Base-by-base conservation (phyloP, 92 coral and sea anemone species). In the Meandrina meandrites region DNA sequence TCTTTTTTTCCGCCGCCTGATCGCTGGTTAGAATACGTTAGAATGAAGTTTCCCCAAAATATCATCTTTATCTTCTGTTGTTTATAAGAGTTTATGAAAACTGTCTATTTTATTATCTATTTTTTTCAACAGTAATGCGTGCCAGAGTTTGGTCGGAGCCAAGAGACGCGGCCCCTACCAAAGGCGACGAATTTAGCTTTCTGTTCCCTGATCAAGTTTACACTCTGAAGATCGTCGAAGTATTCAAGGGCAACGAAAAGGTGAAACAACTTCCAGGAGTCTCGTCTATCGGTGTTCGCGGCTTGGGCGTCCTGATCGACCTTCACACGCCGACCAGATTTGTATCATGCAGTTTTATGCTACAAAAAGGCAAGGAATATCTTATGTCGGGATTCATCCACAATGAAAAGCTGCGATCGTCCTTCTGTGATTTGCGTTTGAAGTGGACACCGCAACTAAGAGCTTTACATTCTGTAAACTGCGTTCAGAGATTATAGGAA, bases 141-240 rank as follows among this genome's bases (percentile, higher is more conserved):
- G 84, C 76, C 56, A 81, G 53, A 67, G 45, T 81, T 42, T 64
- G 66, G 24, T 62, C 84, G 24, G 84, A 73, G n/a, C 84, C 84
- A 21, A 37, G 53, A 42, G 60, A 81, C 21, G 84, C 66, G 40
- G 76, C 24, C 48, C 66, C 57, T 0, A 18, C 53, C 34, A 12
- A 66, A 0, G 76, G 64, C 30, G 58, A 27, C 4, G 40, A 66
- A 40, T 53, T n/a, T 5, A 35, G 75, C 84, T 12, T 18, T 16
- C 13, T 36, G n/a, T 51, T 36, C 30, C 84, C 75, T 8, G 35
- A 81, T 66, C 75, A 81, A 22, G 76, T 81, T 21, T 81, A 81
- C 84, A 66, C 34, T 30, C 36, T 81, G 18, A 66, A 81, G 76
- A 42, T 81, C 31, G 12, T 62, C 6, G 69, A 81, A 66, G 66